Evolutionary conservation across 2,888 invertebrate species (phyloP).

Genomic region (Drosophila prostipennis): DNA sequence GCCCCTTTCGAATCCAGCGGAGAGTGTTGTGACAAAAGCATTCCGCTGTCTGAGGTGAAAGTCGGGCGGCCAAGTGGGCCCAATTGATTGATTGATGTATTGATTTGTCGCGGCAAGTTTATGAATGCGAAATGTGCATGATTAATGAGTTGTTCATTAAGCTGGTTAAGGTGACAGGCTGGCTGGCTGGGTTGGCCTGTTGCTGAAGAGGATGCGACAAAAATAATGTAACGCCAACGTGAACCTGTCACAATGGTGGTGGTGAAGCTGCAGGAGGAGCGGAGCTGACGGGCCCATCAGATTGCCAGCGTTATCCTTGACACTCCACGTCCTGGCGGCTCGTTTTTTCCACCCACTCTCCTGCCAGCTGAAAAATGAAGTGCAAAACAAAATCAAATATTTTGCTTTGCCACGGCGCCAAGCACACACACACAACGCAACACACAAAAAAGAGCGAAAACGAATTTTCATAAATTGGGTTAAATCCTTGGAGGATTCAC

Average conservation of each 20-base stretch:
- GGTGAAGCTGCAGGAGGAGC: too few relatives aligned
- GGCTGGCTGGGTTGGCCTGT: constrained; percentile 48
- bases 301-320: constrained; percentile 66
- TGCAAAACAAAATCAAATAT: constrained; percentile 76
- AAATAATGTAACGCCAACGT: constrained; percentile 48
- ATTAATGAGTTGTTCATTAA: constrained; percentile 80
- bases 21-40: constrained; percentile 71
- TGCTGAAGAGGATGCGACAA: constrained; percentile 53
- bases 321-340: constrained; percentile 60
- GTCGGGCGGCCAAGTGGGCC: constrained; percentile 62
- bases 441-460: constrained; percentile 27
- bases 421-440: constrained; percentile 13
- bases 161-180: constrained; percentile 75
- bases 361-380: constrained; percentile 71
- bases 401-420: constrained; percentile 56
- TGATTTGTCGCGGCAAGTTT: constrained; percentile 72
- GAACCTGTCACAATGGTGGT: constrained; percentile 50
- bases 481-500: constrained; percentile 81
- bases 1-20: constrained; percentile 36
- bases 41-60: constrained; percentile 55
- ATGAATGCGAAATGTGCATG: constrained; percentile 74
- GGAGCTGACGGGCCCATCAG: constrained; percentile 37
- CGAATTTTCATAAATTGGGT: constrained; percentile 79
- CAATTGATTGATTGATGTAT: constrained; percentile 72
- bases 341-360: constrained; percentile 1